phyloP scores from a whole-genome alignment of 1,140 invertebrate genomes.

The Heliconius nattereri region DNA sequence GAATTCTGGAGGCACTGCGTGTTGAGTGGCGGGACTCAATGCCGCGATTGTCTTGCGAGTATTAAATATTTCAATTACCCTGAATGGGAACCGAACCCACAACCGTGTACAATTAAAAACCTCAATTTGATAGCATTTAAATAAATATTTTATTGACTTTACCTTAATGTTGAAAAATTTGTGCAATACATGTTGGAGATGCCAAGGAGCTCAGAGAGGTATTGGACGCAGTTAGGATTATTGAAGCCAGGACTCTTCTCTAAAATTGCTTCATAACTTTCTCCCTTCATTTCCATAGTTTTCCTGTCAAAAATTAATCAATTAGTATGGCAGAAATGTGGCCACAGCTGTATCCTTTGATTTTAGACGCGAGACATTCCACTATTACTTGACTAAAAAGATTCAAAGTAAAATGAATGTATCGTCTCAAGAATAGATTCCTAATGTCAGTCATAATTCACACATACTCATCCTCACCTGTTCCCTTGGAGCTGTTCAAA shows the following conservation, averaged over 20 bases:
- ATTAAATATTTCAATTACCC: no score
- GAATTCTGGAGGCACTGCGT: no score
- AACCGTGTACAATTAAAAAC: no score
- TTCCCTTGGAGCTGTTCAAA: slow-evolving; percentile 79
- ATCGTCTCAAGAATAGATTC: slow-evolving; percentile 63
- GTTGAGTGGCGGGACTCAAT: no score
- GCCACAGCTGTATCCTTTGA: slow-evolving; percentile 46
- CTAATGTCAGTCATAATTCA: slow-evolving; percentile 71
- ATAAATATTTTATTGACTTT: slow-evolving; percentile 46
- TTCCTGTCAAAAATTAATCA: slow-evolving; percentile 83
- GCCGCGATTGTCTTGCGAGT: no score
- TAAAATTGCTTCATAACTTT: slow-evolving; percentile 91
- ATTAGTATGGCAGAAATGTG: slow-evolving; percentile 38
- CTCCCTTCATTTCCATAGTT: slow-evolving; percentile 89
- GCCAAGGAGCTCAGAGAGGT: slow-evolving; percentile 87
- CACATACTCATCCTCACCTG: slow-evolving; percentile 79
- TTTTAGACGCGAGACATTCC: slow-evolving; percentile 51
- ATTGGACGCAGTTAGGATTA: slow-evolving; percentile 93
- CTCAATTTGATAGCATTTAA: neutral
- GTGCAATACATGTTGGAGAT: slow-evolving; percentile 87
- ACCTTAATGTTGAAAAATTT: slow-evolving; percentile 89
- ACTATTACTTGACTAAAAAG: slow-evolving; percentile 53
- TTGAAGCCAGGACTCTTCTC: slow-evolving; percentile 92
- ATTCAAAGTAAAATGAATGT: slow-evolving; percentile 48
- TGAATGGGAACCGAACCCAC: no score